Evolutionary conservation across 2,113 vertebrate genomes (phyloP).

Genomic region (Planiliza haematocheilus): DNA sequence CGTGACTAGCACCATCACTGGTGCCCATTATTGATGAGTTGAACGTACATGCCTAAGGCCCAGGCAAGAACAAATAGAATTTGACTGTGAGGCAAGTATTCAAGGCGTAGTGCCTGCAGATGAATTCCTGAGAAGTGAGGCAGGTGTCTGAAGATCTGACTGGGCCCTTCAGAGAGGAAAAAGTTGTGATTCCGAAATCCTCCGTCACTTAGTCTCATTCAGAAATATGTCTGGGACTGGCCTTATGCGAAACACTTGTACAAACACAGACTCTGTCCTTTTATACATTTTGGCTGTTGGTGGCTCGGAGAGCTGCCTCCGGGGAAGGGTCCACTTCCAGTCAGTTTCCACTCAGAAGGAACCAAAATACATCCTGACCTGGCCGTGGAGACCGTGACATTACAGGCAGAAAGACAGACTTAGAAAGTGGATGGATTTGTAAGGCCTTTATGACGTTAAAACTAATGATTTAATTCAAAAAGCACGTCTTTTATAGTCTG

Average conservation of each 20-base stretch:
- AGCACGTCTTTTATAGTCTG: neutral
- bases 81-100: slow-evolving; percentile 4
- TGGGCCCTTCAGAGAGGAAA: slow-evolving; percentile 43
- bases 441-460: neutral
- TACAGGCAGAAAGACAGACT: slow-evolving; percentile 17
- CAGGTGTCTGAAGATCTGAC: slow-evolving; percentile 55
- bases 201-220: slow-evolving; percentile 68
- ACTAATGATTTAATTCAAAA: no score
- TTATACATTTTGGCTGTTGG: slow-evolving; percentile 56
- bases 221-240: slow-evolving; percentile 71
- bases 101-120: slow-evolving; percentile 15
- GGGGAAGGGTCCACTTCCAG: slow-evolving; percentile 58
- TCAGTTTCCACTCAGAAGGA: slow-evolving; percentile 68
- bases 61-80: slow-evolving; percentile 9
- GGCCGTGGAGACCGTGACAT: slow-evolving; percentile 19
- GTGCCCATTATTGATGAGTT: slow-evolving; percentile 14
- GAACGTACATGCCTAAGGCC: neutral
- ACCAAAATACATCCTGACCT: slow-evolving; percentile 54
- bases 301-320: slow-evolving; percentile 43
- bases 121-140: slow-evolving; percentile 65
- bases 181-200: slow-evolving; percentile 45
- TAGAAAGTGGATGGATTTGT: neutral
- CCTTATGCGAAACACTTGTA: slow-evolving; percentile 73
- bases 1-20: slow-evolving; percentile 5
- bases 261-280: slow-evolving; percentile 77